Evolutionary conservation across 1,140 invertebrate genomes (phyloP).

Genomic region (Drosophila sturtevanti): DNA sequence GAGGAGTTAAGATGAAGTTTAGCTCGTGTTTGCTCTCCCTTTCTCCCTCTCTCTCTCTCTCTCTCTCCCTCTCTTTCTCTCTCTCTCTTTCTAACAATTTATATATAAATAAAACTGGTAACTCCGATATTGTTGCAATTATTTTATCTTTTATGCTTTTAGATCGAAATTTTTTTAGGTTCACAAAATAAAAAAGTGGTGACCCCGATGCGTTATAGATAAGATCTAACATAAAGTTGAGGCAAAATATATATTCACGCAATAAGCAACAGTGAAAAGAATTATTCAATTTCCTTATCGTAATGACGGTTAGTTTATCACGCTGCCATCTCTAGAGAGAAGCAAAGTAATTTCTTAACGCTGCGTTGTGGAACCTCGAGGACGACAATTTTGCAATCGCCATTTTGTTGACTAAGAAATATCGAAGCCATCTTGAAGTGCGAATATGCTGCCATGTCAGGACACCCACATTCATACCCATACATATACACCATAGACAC

Average conservation of each 20-base stretch:
- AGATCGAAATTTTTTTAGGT: no score
- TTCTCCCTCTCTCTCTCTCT: no score
- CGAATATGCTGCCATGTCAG: slow-evolving; percentile 72
- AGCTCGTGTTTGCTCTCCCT: neutral
- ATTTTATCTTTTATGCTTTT: no score
- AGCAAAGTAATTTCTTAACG: slow-evolving; percentile 60
- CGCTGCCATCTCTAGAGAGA: slow-evolving; percentile 31
- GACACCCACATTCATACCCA: slow-evolving; percentile 27
- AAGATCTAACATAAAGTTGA: neutral
- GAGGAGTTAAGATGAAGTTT: neutral
- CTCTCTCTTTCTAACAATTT: no score
- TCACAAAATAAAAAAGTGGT: neutral
- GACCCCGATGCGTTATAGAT: neutral
- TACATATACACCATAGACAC: slow-evolving; percentile 2
- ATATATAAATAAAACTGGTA: no score
- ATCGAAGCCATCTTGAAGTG: slow-evolving; percentile 79
- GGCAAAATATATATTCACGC: slow-evolving; percentile 33
- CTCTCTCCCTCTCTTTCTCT: no score
- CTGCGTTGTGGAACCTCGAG: slow-evolving; percentile 41
- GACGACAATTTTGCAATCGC: slow-evolving; percentile 77
- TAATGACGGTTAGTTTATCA: slow-evolving; percentile 32
- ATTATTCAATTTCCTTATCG: slow-evolving; percentile 9
- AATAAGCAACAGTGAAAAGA: neutral
- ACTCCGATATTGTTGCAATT: no score
- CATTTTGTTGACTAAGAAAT: slow-evolving; percentile 81